Conservation (phyloP, 2,797 vertebrate species). For the Cheirogaleus major region DNA sequence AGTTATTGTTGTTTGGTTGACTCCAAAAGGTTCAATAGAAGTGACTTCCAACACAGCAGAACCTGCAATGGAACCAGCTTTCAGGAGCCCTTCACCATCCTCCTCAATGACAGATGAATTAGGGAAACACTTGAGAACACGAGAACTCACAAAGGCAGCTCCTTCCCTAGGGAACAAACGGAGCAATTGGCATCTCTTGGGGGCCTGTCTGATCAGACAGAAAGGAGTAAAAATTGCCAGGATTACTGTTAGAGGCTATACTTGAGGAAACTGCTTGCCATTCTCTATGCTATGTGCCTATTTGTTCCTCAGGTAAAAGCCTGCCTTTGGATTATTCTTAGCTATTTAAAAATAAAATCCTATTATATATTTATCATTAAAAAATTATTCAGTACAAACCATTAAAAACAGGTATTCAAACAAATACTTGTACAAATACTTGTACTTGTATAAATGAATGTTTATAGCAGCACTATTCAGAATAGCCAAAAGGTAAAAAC, state of each 20-base stretch:
- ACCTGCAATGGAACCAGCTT: constrained; percentile 83
- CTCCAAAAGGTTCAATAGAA: constrained; percentile 83
- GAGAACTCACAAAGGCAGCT: constrained; percentile 76
- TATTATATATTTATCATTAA: neutral
- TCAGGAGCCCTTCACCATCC: constrained; percentile 79
- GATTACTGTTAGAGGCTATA: neutral
- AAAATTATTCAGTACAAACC: constrained; percentile 16
- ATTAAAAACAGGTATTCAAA: constrained; percentile 45
- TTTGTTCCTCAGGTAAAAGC: constrained; percentile 16
- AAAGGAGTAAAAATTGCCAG: neutral
- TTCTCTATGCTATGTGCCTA: neutral
- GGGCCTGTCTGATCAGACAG: neutral
- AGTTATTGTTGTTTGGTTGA: constrained; percentile 86
- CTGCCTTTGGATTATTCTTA: neutral
- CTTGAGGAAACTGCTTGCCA: neutral
- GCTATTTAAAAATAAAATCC: constrained; percentile 8
- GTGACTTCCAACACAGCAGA: constrained; percentile 85
- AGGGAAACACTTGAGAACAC: constrained; percentile 82
- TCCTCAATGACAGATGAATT: constrained; percentile 83
- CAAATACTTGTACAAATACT: neutral
- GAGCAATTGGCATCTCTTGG: neutral
- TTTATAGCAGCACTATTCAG: neutral
- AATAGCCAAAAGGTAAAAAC: neutral
- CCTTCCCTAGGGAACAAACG: constrained; percentile 79
- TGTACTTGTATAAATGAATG: neutral